phyloP scores from a whole-genome alignment of 2,113 vertebrate genomes.

The Rhinichthys klamathensis region DNA sequence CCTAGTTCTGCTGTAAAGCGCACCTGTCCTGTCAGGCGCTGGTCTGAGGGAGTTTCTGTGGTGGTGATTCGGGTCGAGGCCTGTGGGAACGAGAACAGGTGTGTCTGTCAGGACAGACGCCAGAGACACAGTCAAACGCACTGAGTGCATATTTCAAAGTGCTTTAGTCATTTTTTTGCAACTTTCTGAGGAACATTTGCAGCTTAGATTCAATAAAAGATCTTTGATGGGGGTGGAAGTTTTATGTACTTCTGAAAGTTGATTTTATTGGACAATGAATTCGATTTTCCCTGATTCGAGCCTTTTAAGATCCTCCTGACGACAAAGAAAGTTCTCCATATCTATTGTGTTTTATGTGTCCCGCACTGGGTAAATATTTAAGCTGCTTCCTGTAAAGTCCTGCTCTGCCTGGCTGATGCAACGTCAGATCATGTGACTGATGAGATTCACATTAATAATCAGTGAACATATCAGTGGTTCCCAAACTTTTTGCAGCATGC shows the following conservation, averaged over 20 bases:
- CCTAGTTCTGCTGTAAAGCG: not conserved
- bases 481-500: too few species aligned
- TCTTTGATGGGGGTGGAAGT: too few species aligned
- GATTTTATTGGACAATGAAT: not conserved
- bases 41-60: not conserved
- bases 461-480: not conserved
- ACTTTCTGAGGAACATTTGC: not conserved
- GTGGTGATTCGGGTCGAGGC: not conserved
- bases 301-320: not conserved
- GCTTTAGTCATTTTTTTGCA: not conserved
- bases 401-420: not conserved
- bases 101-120: not conserved
- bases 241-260: too few species aligned
- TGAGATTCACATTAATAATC: not conserved
- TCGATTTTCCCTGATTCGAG: not conserved
- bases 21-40: not conserved
- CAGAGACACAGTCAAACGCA: not conserved
- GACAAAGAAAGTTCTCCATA: not conserved
- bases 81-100: conserved; percentile 8
- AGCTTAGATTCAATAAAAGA: not conserved
- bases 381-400: not conserved
- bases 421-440: not conserved
- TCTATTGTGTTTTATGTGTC: not conserved
- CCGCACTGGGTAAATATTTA: not conserved
- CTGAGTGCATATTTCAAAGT: not conserved